Conservation (phyloP, 2,113 vertebrate species). For the Nestor notabilis region DNA sequence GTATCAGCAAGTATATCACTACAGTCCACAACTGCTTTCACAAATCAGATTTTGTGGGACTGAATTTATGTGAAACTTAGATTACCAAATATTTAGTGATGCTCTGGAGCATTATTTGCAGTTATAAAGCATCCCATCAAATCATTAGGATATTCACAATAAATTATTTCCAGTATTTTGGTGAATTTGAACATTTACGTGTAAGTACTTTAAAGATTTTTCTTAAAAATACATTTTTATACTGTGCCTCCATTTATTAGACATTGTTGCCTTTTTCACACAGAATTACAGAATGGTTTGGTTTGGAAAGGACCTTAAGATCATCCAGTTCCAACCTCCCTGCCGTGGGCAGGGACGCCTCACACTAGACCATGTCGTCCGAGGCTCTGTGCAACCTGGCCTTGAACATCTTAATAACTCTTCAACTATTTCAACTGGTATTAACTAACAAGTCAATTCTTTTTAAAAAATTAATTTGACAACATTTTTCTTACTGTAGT, state of each 20-base stretch:
- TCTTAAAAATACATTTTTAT: neutral
- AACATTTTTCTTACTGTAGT: neutral
- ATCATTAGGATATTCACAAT: neutral
- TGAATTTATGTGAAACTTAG: neutral
- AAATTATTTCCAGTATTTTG: neutral
- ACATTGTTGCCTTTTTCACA: neutral
- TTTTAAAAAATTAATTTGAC: neutral
- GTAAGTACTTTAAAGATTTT: neutral
- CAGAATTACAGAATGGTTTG: neutral
- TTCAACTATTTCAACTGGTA: neutral
- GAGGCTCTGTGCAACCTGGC: neutral
- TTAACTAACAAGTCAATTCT: neutral
- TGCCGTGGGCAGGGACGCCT: neutral
- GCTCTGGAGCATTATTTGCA: neutral
- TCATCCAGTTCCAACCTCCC: neutral
- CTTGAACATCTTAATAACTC: neutral
- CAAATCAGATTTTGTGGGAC: neutral
- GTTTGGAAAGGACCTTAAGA: neutral
- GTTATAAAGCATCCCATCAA: neutral
- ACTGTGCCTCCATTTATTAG: neutral
- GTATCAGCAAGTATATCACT: neutral
- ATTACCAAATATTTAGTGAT: neutral
- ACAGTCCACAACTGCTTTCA: neutral
- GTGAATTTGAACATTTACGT: neutral
- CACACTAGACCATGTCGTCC: neutral